Evolutionary conservation across 2,113 vertebrate genomes (phyloP).

Genomic region (Phalacrocorax aristotelis): DNA sequence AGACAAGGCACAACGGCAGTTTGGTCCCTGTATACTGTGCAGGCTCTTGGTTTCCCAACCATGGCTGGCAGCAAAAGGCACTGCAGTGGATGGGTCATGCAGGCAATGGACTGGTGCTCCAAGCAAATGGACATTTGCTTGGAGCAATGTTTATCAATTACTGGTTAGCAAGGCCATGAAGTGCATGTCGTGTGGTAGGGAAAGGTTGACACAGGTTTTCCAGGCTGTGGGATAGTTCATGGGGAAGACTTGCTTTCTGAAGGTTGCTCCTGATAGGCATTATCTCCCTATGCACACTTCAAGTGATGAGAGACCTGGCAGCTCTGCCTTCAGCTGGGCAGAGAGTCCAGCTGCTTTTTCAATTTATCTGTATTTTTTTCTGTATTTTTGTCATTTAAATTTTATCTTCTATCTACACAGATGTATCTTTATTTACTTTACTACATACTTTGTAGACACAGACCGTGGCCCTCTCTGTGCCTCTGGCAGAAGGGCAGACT

Average conservation of each 20-base stretch:
- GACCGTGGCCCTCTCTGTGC: rapidly evolving
- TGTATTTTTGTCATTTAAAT: neutral
- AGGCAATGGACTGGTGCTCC: rapidly evolving
- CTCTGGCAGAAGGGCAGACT: neutral
- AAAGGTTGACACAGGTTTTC: neutral
- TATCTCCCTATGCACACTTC: neutral
- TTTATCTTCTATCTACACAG: neutral
- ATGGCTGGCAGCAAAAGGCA: neutral
- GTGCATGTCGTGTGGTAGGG: neutral
- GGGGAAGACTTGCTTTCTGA: neutral
- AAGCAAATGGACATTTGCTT: no score
- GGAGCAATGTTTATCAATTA: no score
- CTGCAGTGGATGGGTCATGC: rapidly evolving
- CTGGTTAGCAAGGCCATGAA: neutral
- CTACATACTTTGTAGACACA: neutral
- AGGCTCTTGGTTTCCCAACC: neutral
- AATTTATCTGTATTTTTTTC: neutral
- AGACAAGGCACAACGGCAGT: neutral
- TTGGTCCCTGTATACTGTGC: neutral
- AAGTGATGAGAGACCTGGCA: neutral
- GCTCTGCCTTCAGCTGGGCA: neutral
- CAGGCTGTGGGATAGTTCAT: neutral
- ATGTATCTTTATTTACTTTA: neutral
- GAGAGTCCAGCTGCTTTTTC: neutral
- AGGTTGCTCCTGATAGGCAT: neutral